Base-by-base conservation (phyloP, 2,888 invertebrate species). In the Lydus trimaculatus region DNA sequence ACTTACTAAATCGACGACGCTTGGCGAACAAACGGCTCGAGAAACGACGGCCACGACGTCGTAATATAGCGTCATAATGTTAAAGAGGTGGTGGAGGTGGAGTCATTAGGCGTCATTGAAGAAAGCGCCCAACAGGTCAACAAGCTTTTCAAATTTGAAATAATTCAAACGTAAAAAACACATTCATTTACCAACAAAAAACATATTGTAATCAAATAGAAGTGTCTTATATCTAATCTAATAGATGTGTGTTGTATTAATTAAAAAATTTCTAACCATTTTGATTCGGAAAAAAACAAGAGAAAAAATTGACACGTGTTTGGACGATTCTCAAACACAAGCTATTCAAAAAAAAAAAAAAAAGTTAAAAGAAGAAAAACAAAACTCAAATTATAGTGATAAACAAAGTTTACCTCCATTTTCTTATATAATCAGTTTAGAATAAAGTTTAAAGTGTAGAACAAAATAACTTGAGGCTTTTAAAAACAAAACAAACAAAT, bases 1-100 rank as follows among this genome's bases (percentile, higher is more conserved):
- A 72, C 74, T 76, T 73, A 79, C 78, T 79, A 75, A 72, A 67
- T 69, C 64, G 70, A 60, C 63, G 65, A 60, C 63, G 65, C 67
- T 62, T 66, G 58, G 65, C 74, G 72, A 74, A 75, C 67, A 64
- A 69, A 63, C 62, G 69, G 69, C 74, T 72, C 75, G 74, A 63
- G 52, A 52, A 52, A 52, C 52, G 52, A 52, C 52, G 52, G 9
- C 23, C 64, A 61, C 56, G 59, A 28, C 69, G 72, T 62, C 73
- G 73, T 63, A n/a, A 20, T 23, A 43, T 52, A 69, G 70, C 73
- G 74, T 72, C 76, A 70, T 72, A 72, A 60, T 74, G 73, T 66
- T 67, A 8, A 20, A 20, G 56, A 64, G 72, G 73, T 71, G 73
- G 73, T 70, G 75, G 60, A 67, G 23, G 23, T 52, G 52, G 52